These are phyloP conservation scores for Lepidocolaptes lacrymiger DNA, from an alignment of 2,797 vertebrate genomes.

Conservation along the genomic window DNA sequence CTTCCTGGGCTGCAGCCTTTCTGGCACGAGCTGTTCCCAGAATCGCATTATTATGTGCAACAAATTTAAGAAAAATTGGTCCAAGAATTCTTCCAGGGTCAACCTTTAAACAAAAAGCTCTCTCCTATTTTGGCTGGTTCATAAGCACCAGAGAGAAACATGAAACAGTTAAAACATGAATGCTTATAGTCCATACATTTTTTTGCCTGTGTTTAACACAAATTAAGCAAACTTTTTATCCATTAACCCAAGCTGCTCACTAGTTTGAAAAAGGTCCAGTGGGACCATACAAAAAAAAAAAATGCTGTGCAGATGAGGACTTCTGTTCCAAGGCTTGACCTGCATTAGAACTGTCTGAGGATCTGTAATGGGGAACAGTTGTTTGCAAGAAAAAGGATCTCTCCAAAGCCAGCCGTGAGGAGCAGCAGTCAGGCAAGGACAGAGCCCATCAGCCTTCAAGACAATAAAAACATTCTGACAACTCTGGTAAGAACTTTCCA, in stretches of 20 bases:
- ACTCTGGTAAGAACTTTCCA: background rate
- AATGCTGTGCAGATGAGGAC: background rate
- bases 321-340: background rate
- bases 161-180: background rate
- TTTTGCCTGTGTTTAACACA: background rate
- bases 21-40: background rate
- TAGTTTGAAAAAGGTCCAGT: background rate
- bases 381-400: background rate
- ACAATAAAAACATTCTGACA: background rate
- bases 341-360: background rate
- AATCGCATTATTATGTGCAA: background rate
- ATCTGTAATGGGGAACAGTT: background rate
- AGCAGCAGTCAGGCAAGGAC: background rate
- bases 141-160: background rate
- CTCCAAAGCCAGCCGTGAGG: background rate
- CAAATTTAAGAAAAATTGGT: background rate
- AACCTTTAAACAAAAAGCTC: background rate
- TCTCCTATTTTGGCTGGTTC: background rate
- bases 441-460: background rate
- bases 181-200: background rate
- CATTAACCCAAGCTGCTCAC: background rate
- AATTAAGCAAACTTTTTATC: background rate
- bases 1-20: background rate
- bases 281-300: background rate
- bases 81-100: background rate